These are phyloP conservation scores for Halocaridina rubra DNA, from an alignment of 2,888 invertebrate species.

Conservation along the genomic window DNA sequence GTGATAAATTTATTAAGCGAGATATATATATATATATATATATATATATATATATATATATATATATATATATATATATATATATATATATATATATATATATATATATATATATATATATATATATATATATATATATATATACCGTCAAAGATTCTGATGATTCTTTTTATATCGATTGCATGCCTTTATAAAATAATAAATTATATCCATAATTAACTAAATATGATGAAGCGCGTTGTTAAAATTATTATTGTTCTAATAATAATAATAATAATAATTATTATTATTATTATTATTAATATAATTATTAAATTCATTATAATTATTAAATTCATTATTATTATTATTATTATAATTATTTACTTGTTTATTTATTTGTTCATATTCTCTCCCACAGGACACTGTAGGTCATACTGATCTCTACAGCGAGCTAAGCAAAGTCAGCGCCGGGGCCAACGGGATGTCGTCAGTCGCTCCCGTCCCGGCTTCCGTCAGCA, in stretches of 20 bases:
- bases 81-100: neutral
- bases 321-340: no score
- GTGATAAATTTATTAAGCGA: neutral
- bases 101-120: neutral
- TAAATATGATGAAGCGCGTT: no score
- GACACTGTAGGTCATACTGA: constrained; percentile 58
- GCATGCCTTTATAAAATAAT: no score
- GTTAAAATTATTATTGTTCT: no score
- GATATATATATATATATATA: neutral
- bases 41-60: neutral
- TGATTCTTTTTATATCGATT: no score
- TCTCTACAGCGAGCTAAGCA: constrained; percentile 61
- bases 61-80: neutral
- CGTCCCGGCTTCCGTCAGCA: constrained; percentile 57
- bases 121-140: constrained; percentile 8
- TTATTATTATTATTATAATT: no score
- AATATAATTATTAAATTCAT: no score
- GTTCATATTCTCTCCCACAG: neutral
- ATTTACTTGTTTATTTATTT: no score
- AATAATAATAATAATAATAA: no score
- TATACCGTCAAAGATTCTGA: no score
- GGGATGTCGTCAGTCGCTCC: constrained; percentile 56
- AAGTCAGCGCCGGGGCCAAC: constrained; percentile 52
- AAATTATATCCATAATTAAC: no score
- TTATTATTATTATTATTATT: no score